Evolutionary conservation across 2,888 invertebrate species (phyloP), one percentile per base, ranked within the genome.

Genomic region (Nineta flava): DNA sequence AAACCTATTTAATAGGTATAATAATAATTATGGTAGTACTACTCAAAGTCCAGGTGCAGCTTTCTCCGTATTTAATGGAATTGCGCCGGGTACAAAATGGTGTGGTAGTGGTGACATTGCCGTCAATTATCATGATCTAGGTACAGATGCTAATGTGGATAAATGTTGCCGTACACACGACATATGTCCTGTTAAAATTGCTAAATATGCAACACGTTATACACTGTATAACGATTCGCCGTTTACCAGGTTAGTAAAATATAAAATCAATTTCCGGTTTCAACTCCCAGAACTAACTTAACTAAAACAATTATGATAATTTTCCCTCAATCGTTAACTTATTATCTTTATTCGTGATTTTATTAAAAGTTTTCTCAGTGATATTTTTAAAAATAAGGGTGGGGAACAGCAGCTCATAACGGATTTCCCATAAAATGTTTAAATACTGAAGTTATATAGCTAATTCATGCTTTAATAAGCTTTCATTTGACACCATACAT

Each of bases 71-170:
- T 69, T 87, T 46, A 84, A 80, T 60, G 87, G 87, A 34, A 87
- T 88, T 55, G 75, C 87, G 61, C 88, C 88, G 67, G 88, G 90
- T 54, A 91, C 90, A 38, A 90, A 90, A 65, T 91, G 90, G 90
- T 94, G 93, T 61, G 93, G 93, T 15, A 82, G 87, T 0, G 92
- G 92, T 1, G 92, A 92, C 65, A 80, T 88, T 56, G 92, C 93
- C 1, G 70, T 75, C 16, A 77, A 81, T 61, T 91, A 87, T 68
- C 82, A 82, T 65, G 92, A 93, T 67, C 71, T 93, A 54, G 94
- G 94, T 40, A 72, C 76, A 0, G 83, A 81, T 59, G 67, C 65
- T 61, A 69, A 70, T 32, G 77, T 87, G 57, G 91, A 91, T 68
- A 74, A 78, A 57, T 94, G 94, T 65, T 94, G 94, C 67, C 76